phyloP scores from a whole-genome alignment of 2,113 vertebrate species.

The Conger conger region DNA sequence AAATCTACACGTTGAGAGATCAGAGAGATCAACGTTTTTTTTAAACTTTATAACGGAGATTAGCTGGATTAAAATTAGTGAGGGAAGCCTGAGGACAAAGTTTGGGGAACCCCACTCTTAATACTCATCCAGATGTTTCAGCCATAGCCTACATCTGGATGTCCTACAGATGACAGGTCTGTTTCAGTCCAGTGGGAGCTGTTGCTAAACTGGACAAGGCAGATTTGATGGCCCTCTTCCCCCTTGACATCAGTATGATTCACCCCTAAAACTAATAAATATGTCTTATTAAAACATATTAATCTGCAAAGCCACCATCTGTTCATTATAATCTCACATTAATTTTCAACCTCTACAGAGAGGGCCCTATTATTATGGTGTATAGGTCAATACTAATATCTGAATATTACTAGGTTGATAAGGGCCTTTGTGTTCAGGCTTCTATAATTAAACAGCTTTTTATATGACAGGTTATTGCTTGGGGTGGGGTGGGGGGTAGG shows the following conservation, averaged over 20 bases:
- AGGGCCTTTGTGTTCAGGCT: slow-evolving; percentile 33
- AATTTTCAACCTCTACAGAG: slow-evolving; percentile 41
- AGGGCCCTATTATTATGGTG: slow-evolving; percentile 20
- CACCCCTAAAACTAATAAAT: slow-evolving; percentile 25
- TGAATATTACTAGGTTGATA: slow-evolving; percentile 35
- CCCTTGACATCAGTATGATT: neutral
- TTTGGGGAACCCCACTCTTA: neutral
- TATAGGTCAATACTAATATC: slow-evolving; percentile 47
- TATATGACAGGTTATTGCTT: slow-evolving; percentile 31
- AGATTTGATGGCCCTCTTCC: neutral
- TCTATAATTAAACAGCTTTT: slow-evolving; percentile 38
- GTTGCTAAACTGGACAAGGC: neutral
- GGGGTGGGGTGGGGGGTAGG: too few species aligned
- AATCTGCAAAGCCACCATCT: slow-evolving; percentile 24
- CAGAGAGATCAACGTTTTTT: too few species aligned
- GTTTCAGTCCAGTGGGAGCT: neutral
- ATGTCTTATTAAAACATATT: slow-evolving; percentile 35
- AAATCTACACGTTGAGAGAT: too few species aligned
- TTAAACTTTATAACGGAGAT: neutral
- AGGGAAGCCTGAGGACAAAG: neutral
- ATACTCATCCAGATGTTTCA: neutral
- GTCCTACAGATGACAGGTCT: neutral
- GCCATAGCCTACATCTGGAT: neutral
- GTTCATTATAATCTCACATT: slow-evolving; percentile 42
- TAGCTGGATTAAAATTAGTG: neutral